These are phyloP conservation scores for Barbus barbus DNA, from an alignment of 2,113 vertebrate genomes.

Conservation along the genomic window DNA sequence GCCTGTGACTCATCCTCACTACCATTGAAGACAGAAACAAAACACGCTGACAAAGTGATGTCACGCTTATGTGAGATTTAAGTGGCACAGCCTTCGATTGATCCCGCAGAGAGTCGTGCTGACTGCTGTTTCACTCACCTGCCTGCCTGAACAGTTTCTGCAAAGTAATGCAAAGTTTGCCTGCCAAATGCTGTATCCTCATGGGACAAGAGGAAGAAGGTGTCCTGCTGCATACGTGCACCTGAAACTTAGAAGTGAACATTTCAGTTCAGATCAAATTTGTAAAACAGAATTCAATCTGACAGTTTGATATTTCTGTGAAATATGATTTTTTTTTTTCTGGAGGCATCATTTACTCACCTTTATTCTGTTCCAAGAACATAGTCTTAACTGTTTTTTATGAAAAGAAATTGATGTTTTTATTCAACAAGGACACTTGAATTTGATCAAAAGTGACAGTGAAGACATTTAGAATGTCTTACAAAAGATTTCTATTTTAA, in stretches of 20 bases:
- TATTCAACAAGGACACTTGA: not conserved
- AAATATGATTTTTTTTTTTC: not conserved
- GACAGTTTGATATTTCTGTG: not conserved
- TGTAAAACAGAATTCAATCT: not conserved
- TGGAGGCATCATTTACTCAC: not conserved
- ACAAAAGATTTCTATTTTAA: too few species aligned
- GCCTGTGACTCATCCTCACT: not conserved
- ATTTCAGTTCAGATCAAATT: not conserved
- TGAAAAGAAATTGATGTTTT: not conserved
- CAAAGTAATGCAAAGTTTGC: not conserved
- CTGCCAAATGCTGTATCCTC: not conserved
- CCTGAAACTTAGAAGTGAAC: not conserved
- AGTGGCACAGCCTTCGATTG: not conserved
- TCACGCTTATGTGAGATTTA: not conserved
- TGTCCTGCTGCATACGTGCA: not conserved
- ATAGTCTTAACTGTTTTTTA: not conserved
- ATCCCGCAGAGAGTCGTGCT: not conserved
- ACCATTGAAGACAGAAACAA: not conserved
- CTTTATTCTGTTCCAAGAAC: not conserved
- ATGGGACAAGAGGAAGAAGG: not conserved
- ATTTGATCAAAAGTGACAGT: not conserved
- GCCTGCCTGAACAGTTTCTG: not conserved
- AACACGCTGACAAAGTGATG: conserved; percentile 4
- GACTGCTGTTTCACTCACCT: not conserved
- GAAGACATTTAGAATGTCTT: too few species aligned